These are phyloP conservation scores for Cheiracanthium punctorium DNA, from an alignment of 2,888 invertebrate species.

Conservation along the genomic window DNA sequence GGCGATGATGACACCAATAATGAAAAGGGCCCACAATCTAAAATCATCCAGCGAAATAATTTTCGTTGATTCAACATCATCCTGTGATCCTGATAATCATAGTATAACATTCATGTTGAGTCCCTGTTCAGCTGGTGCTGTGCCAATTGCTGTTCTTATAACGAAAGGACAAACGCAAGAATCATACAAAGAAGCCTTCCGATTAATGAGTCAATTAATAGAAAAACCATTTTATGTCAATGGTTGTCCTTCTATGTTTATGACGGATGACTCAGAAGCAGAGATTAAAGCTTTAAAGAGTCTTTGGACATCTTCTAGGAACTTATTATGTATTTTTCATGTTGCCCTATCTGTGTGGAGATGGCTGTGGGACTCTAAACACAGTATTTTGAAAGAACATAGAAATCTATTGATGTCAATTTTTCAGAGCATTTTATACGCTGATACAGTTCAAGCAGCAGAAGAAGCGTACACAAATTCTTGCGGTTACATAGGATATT, in stretches of 20 bases:
- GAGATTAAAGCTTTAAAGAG: no score
- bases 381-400: no score
- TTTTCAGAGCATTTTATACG: neutral
- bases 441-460: neutral
- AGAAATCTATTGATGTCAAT: no score
- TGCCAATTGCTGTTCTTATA: conserved; percentile 1
- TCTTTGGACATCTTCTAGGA: neutral
- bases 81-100: no score
- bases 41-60: neutral
- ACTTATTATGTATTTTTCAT: conserved; percentile 1
- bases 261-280: no score
- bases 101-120: conserved; percentile 14
- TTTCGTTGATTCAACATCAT: conserved; percentile 25
- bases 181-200: neutral
- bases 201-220: neutral
- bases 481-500: neutral
- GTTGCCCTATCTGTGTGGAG: neutral
- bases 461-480: neutral
- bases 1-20: no score
- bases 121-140: no score
- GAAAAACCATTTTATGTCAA: neutral
- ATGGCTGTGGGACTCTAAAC: no score
- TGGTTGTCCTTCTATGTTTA: no score
- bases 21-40: no score
- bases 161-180: conserved; percentile 1